These are phyloP conservation scores for Pseudochirops corinnae DNA, from an alignment of 2,797 vertebrate species.

Conservation along the genomic window DNA sequence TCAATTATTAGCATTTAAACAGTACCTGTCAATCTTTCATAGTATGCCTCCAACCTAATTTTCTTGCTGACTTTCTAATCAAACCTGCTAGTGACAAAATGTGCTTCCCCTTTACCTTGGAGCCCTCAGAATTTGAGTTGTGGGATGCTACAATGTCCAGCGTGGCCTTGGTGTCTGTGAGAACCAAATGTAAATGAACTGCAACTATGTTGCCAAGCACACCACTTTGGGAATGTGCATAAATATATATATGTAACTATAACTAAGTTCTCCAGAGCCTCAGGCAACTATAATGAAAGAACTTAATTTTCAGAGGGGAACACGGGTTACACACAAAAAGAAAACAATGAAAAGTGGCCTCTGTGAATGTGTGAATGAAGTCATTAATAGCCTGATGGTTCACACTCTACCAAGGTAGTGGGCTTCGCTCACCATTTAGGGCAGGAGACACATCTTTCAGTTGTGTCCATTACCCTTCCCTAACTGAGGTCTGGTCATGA, in stretches of 20 bases:
- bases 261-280: not conserved
- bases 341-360: not conserved
- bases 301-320: not conserved
- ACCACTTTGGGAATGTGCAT: not conserved
- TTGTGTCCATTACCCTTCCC: not conserved
- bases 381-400: not conserved
- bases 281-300: not conserved
- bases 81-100: slow-evolving; percentile 19
- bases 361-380: not conserved
- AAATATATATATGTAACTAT: not conserved
- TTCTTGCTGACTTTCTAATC: not conserved
- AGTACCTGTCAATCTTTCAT: not conserved
- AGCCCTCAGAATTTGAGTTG: not conserved
- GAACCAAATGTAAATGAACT: not conserved
- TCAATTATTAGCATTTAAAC: not conserved
- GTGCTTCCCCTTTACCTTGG: not conserved
- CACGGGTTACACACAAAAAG: not conserved
- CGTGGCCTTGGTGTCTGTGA: not conserved
- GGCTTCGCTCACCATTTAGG: not conserved
- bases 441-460: not conserved
- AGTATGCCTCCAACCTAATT: not conserved
- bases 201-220: not conserved
- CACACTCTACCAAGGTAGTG: not conserved
- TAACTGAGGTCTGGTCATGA: not conserved
- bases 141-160: not conserved